A percentile compares a stretch with the other conserved stretches of the same genome.
Conservation (phyloP, 2,113 vertebrate genomes). For the Limnothrissa miodon region DNA sequence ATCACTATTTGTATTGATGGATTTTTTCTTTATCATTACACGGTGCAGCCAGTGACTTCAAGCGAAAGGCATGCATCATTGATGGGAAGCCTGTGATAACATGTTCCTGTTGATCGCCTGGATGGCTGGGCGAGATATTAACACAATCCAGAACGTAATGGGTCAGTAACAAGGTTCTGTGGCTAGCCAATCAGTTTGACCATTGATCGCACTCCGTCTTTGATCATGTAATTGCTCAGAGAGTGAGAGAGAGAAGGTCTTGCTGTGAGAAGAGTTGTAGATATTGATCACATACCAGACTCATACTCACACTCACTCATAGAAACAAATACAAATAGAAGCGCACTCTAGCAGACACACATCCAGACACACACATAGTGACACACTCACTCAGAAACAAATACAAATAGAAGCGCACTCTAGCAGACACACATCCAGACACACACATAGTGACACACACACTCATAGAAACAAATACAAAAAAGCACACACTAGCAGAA, state of each 20-base stretch:
- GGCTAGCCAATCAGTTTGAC: constrained; percentile 64
- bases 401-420: too few species aligned
- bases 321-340: background rate
- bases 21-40: constrained; percentile 33
- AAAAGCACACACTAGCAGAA: background rate
- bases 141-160: constrained; percentile 53
- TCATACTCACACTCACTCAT: background rate
- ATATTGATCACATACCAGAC: constrained; percentile 48
- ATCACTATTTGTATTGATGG: constrained; percentile 50
- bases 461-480: background rate
- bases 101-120: background rate
- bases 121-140: constrained; percentile 54
- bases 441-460: background rate
- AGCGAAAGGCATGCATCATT: background rate
- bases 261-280: constrained; percentile 54
- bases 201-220: constrained; percentile 64
- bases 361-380: background rate
- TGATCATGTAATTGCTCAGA: constrained; percentile 67
- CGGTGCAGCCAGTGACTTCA: background rate
- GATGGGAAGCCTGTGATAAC: background rate
- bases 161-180: constrained; percentile 60
- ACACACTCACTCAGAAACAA: too few species aligned
- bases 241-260: constrained; percentile 48
- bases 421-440: background rate
- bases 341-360: background rate